Evolutionary conservation across 2,797 vertebrate species (phyloP).

Genomic region (Carduelis carduelis): DNA sequence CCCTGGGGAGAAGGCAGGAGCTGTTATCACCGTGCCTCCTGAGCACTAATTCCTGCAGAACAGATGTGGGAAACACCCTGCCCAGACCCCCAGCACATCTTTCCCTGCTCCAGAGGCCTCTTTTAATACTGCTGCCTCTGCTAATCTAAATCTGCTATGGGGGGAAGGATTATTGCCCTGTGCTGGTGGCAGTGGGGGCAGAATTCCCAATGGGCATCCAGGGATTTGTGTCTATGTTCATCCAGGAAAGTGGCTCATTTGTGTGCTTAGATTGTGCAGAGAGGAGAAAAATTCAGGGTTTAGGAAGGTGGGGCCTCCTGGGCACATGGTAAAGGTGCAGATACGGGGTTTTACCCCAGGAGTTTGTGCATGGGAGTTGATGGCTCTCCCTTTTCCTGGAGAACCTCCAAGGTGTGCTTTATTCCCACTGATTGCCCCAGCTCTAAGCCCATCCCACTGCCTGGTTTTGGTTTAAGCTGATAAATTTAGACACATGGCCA

Average conservation of each 20-base stretch:
- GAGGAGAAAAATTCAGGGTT: background rate
- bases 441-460: background rate
- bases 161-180: background rate
- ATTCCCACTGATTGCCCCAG: background rate
- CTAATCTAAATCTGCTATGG: background rate
- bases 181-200: rapidly evolving
- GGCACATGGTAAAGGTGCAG: rapidly evolving
- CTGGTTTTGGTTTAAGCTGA: background rate
- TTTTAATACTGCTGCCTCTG: background rate
- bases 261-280: background rate
- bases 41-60: background rate
- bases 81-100: background rate
- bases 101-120: background rate
- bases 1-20: background rate
- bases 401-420: background rate
- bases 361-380: rapidly evolving
- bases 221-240: background rate
- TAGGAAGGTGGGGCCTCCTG: background rate
- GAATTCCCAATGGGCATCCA: background rate
- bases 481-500: background rate
- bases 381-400: background rate
- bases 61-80: conserved; percentile 25
- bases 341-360: background rate
- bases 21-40: background rate
- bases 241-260: rapidly evolving